phyloP scores from a whole-genome alignment of 1,140 invertebrate species.

The Lasioglossum baleicum region DNA sequence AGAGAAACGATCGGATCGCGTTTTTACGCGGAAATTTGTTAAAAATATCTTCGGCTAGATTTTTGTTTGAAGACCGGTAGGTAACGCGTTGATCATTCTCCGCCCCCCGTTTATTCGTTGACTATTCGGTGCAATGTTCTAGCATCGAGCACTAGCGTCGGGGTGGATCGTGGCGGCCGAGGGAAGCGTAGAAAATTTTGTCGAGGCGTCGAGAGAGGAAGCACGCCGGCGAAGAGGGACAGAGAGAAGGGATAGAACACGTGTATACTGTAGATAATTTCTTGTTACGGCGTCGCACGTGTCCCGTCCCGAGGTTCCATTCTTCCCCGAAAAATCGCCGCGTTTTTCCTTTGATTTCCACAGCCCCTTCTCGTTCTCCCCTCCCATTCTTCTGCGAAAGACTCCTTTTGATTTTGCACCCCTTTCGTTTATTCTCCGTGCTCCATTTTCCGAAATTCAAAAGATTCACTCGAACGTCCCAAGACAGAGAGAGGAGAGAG shows the following conservation, averaged over 20 bases:
- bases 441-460: not conserved
- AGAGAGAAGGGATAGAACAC: slow-evolving; percentile 9
- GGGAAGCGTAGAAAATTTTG: not conserved
- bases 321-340: not conserved
- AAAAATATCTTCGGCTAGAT: too few relatives aligned
- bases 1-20: too few relatives aligned
- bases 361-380: too few relatives aligned
- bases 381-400: too few relatives aligned
- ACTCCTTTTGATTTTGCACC: not conserved
- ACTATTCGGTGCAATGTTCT: too few relatives aligned
- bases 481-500: slow-evolving; percentile 19
- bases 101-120: not conserved
- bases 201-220: not conserved
- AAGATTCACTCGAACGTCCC: too few relatives aligned
- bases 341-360: too few relatives aligned
- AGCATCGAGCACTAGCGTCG: not conserved
- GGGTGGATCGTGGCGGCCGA: not conserved
- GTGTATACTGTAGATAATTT: slow-evolving; percentile 69
- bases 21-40: too few relatives aligned
- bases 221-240: not conserved
- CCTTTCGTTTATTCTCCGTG: not conserved
- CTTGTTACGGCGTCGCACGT: slow-evolving; percentile 67
- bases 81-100: not conserved
- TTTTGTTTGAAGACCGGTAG: too few relatives aligned
- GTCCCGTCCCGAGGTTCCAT: slow-evolving; percentile 43